Evolutionary conservation across 2,797 vertebrate species (phyloP).

Genomic region (Heterohyrax brucei): DNA sequence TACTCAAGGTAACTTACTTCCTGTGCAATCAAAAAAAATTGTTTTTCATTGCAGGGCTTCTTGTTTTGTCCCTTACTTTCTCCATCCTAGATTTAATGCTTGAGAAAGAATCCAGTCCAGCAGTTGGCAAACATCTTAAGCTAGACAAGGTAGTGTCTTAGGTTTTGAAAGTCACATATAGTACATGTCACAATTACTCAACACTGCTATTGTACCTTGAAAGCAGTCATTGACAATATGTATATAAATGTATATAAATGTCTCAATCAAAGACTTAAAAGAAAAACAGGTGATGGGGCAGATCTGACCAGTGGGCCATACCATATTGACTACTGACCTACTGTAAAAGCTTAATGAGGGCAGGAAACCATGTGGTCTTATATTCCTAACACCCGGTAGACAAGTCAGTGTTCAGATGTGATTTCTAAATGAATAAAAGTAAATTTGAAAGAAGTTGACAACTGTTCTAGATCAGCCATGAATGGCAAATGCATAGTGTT

Average conservation of each 20-base stretch:
- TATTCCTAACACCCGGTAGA: not conserved
- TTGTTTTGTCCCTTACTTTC: slow-evolving; percentile 1
- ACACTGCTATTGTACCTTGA: not conserved
- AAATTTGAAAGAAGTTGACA: slow-evolving; percentile 14
- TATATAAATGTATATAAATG: not conserved
- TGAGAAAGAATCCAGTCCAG: slow-evolving; percentile 20
- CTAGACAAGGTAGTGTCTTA: slow-evolving; percentile 38
- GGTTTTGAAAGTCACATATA: not conserved
- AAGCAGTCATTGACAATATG: not conserved
- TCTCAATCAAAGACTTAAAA: slow-evolving; percentile 46
- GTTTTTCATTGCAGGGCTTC: not conserved
- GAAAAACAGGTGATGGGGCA: not conserved
- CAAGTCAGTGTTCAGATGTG: not conserved
- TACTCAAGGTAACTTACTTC: not conserved
- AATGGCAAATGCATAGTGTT: not conserved
- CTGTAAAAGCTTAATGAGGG: not conserved
- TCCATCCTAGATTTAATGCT: slow-evolving; percentile 13
- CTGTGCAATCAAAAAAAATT: not conserved
- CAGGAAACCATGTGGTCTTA: not conserved
- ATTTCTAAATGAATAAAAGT: slow-evolving; percentile 55
- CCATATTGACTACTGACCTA: not conserved
- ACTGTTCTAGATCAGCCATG: not conserved
- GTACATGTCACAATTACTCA: not conserved
- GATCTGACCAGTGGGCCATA: not conserved
- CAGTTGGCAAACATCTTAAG: not conserved